Evolutionary conservation across 2,113 vertebrate genomes (phyloP).

Genomic region (Paramisgurnus dabryanus): DNA sequence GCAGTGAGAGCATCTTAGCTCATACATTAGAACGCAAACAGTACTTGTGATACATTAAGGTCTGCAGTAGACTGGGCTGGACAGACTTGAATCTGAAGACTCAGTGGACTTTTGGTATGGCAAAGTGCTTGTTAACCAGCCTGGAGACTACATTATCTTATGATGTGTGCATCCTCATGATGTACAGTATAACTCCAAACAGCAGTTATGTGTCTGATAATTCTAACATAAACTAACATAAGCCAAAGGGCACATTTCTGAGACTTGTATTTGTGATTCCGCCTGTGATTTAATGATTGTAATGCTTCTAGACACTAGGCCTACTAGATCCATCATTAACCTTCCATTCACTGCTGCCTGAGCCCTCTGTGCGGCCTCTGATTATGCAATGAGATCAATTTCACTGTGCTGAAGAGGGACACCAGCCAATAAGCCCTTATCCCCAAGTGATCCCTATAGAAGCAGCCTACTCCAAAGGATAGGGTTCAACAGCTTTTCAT

Average conservation of each 20-base stretch:
- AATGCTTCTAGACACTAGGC: slow-evolving; percentile 47
- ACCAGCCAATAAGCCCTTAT: slow-evolving; percentile 37
- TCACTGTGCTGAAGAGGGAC: slow-evolving; percentile 61
- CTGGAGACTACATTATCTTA: not conserved
- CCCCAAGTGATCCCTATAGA: slow-evolving; percentile 16
- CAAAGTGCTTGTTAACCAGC: not conserved
- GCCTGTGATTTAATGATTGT: slow-evolving; percentile 35
- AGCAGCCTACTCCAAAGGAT: slow-evolving; percentile 29
- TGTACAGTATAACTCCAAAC: slow-evolving; percentile 13
- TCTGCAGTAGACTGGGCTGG: not conserved
- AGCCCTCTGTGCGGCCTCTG: slow-evolving; percentile 58
- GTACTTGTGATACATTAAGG: not conserved
- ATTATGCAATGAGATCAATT: slow-evolving; percentile 69
- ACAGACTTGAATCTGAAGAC: not conserved
- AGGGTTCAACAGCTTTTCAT: slow-evolving; percentile 30
- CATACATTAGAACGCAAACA: slow-evolving; percentile 4
- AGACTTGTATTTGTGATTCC: not conserved
- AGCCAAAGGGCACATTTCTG: not conserved
- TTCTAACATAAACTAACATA: not conserved
- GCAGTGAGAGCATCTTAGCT: slow-evolving; percentile 5
- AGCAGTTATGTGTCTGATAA: not conserved
- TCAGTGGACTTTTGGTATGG: slow-evolving; percentile 12
- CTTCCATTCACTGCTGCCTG: slow-evolving; percentile 60
- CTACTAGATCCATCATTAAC: slow-evolving; percentile 37
- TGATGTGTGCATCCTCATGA: not conserved